Evolutionary conservation across 2,888 invertebrate species (phyloP).

Genomic region (Polydrusus tereticollis): DNA sequence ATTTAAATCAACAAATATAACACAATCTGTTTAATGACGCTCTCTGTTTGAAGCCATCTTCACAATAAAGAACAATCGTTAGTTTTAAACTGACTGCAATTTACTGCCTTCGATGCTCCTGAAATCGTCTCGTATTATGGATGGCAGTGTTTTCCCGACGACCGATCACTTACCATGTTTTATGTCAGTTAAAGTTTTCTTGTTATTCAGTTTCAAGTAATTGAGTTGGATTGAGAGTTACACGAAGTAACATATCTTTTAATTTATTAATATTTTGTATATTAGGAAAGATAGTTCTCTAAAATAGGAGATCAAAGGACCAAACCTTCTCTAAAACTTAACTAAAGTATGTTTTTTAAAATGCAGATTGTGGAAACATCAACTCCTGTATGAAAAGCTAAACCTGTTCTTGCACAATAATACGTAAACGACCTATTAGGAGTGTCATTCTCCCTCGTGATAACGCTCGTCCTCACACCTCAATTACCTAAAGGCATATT

Average conservation of each 20-base stretch:
- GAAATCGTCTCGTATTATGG: constrained; percentile 8
- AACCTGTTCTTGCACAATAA: too few relatives aligned
- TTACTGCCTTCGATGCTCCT: constrained; percentile 12
- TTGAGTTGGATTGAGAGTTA: neutral
- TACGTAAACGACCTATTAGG: too few relatives aligned
- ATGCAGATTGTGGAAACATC: too few relatives aligned
- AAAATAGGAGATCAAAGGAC: too few relatives aligned
- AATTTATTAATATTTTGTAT: neutral
- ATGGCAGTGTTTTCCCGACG: constrained; percentile 6
- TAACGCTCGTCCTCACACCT: too few relatives aligned
- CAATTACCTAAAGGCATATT: too few relatives aligned
- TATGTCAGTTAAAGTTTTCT: neutral
- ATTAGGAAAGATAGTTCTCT: too few relatives aligned
- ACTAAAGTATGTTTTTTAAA: too few relatives aligned
- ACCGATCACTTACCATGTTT: constrained; percentile 11
- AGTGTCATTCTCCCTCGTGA: too few relatives aligned
- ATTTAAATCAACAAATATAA: neutral
- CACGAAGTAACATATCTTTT: neutral
- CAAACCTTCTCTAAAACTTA: too few relatives aligned
- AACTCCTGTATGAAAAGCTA: too few relatives aligned
- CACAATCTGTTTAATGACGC: neutral
- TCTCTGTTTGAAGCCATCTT: neutral
- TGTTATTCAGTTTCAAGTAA: neutral
- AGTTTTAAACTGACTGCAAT: constrained; percentile 7
- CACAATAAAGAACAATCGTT: constrained; percentile 14